Evolutionary conservation across 2,888 invertebrate genomes (phyloP), one percentile per base, ranked within the genome.

Genomic region (Neoscelio sp.): DNA sequence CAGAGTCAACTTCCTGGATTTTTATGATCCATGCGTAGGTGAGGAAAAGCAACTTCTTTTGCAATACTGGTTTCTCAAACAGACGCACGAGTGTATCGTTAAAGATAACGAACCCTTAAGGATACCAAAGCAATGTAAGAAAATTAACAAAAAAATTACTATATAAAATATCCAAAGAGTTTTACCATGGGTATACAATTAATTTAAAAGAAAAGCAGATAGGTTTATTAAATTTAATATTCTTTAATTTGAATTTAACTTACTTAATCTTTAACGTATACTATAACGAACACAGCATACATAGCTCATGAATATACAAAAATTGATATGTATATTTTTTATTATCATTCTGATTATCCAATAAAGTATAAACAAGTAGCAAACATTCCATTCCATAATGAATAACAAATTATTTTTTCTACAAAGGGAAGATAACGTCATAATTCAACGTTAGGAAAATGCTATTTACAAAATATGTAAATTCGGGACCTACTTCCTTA

Each of bases 1-100:
- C 91, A 99, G 98, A 95, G 96, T 89, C 97, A 98, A 88, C 91
- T 99, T 80, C 97, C 99, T 7, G 99, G 99, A n/a, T 23, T 99
- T 99, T 91, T 99, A 96, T 91, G 99, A 99, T 91, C 98, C 98
- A 0, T 97, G 97, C 82, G 94, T 96, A 58, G 98, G 98, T 0
- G 98, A 99, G 85, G 95, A 96, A 23, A 99, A 99, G 90, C 94
- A 94, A 85, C 92, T 99, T 17, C 94, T 95, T 58, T 93, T 99
- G 81, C 94, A 96, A 85, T 99, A 99, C 91, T 93, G 94, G 87
- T 98, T 95, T 92, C 95, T 95, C 84, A 94, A 94, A 86, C 93
- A 94, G 87, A 92, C 94, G n/a, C 96, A 98, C 88, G 93, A 95
- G 87, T 94, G 96, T 85, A 94, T 95, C 35, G 92, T 98, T 62